A percentile compares a stretch with the other conserved stretches of the same genome.
phyloP scores from a whole-genome alignment of 2,113 vertebrate species.

The Accipiter virgatus region DNA sequence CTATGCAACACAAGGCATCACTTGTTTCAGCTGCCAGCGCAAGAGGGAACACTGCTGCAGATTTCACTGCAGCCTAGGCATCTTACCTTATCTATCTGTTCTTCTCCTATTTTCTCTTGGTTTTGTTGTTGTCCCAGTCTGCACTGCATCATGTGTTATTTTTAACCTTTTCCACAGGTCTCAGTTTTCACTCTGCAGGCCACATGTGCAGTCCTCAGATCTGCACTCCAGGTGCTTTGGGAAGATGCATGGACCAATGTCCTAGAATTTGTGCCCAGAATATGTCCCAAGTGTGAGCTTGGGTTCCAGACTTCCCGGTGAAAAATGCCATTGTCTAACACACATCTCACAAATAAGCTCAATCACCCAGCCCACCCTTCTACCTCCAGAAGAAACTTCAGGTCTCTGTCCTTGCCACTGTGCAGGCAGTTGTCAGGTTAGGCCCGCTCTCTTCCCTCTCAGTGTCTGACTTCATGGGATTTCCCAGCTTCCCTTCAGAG shows the following conservation, averaged over 20 bases:
- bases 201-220: not conserved
- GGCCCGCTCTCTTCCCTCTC: not conserved
- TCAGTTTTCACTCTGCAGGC: not conserved
- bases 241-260: not conserved
- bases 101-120: not conserved
- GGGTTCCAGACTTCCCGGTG: not conserved
- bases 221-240: not conserved
- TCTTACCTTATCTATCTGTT: not conserved
- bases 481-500: not conserved
- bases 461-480: not conserved
- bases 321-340: not conserved
- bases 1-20: not conserved
- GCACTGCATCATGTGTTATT: not conserved
- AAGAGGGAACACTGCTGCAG: not conserved
- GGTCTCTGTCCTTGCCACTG: not conserved
- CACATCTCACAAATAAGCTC: not conserved
- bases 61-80: not conserved
- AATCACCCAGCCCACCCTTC: not conserved
- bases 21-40: not conserved
- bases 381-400: not conserved
- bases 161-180: not conserved
- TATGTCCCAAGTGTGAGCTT: not conserved
- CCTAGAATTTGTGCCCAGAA: not conserved
- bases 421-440: not conserved
- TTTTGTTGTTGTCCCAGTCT: not conserved